A percentile compares a stretch with the other conserved stretches of the same genome.
Conservation (phyloP, 23 tunicate species). For the Trididemnum clinides region DNA sequence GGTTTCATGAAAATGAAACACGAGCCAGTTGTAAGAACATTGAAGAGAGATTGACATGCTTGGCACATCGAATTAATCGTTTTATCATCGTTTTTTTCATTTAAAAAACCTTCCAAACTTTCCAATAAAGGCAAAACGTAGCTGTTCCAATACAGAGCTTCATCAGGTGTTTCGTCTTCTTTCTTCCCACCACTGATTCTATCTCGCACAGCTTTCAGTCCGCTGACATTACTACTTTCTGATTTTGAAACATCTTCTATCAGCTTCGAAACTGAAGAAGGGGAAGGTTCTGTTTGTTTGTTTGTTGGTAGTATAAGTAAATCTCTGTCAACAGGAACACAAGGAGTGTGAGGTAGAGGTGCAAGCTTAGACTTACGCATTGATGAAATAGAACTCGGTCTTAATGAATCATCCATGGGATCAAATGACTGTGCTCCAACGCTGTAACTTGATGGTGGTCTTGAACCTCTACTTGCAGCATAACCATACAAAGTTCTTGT, state of each 20-base stretch:
- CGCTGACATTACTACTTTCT: neutral
- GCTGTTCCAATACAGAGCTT: constrained; percentile 83
- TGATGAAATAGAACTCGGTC: constrained; percentile 50
- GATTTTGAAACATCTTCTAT: neutral
- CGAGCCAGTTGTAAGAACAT: constrained; percentile 35
- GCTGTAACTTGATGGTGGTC: constrained; percentile 82
- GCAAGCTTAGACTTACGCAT: constrained; percentile 48
- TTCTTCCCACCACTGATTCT: neutral
- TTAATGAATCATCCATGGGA: constrained; percentile 56
- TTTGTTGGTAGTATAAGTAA: neutral
- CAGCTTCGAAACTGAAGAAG: neutral
- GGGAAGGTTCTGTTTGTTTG: neutral
- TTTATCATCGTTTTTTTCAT: neutral
- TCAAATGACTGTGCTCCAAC: constrained; percentile 59
- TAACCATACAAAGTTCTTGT: constrained; percentile 52
- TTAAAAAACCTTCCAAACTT: constrained; percentile 44
- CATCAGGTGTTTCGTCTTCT: constrained; percentile 66
- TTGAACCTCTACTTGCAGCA: constrained; percentile 11
- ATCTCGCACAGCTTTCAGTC: constrained; percentile 2
- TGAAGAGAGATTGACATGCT: constrained; percentile 26
- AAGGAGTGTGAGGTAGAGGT: constrained; percentile 40
- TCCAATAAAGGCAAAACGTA: constrained; percentile 66
- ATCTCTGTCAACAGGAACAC: neutral
- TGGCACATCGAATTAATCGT: neutral
- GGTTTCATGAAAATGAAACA: constrained; percentile 49